A percentile compares a stretch with the other conserved stretches of the same genome.
These are phyloP conservation scores for Ammodytes dubius DNA, from an alignment of 2,113 vertebrate genomes.

Conservation along the genomic window DNA sequence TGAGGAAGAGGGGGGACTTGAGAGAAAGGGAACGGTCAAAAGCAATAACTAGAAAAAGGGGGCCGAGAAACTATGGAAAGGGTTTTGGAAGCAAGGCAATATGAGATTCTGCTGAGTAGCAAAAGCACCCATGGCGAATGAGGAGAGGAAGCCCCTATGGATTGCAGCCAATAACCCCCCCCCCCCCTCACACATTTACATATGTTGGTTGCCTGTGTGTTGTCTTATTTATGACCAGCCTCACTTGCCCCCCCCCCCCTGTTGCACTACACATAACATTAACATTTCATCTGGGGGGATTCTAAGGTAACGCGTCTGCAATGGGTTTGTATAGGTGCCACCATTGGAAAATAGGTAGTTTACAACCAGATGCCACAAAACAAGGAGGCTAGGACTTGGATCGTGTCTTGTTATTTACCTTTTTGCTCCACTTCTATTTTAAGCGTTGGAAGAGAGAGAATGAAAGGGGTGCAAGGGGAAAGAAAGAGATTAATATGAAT, in stretches of 20 bases:
- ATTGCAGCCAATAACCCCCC: conserved; percentile 88
- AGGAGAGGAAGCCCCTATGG: conserved; percentile 85
- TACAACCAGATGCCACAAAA: conserved; percentile 98
- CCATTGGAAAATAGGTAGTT: conserved; percentile 92
- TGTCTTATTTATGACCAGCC: conserved; percentile 84
- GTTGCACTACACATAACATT: conserved; percentile 74
- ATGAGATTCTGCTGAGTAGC: conserved; percentile 90
- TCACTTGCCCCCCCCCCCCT: conserved; percentile 63
- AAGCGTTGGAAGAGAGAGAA: conserved; percentile 99
- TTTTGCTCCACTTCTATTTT: conserved; percentile 99
- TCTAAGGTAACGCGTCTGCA: conserved; percentile 84
- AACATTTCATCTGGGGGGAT: conserved; percentile 69
- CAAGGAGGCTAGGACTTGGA: conserved; percentile 96
- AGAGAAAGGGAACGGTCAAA: conserved; percentile 85
- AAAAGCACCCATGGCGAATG: conserved; percentile 90
- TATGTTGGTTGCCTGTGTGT: conserved; percentile 87
- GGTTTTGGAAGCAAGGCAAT: conserved; percentile 95
- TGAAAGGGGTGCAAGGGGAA: conserved; percentile 95
- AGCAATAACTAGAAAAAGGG: conserved; percentile 87
- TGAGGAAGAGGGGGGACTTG: conserved; percentile 81
- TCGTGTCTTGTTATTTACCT: conserved; percentile 99
- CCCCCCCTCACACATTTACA: conserved; percentile 79
- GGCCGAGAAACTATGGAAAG: conserved; percentile 93
- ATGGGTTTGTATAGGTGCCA: conserved; percentile 85
- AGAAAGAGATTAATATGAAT: conserved; percentile 99